Evolutionary conservation across 2,888 invertebrate genomes (phyloP).

Genomic region (Eremobia ochroleuca): DNA sequence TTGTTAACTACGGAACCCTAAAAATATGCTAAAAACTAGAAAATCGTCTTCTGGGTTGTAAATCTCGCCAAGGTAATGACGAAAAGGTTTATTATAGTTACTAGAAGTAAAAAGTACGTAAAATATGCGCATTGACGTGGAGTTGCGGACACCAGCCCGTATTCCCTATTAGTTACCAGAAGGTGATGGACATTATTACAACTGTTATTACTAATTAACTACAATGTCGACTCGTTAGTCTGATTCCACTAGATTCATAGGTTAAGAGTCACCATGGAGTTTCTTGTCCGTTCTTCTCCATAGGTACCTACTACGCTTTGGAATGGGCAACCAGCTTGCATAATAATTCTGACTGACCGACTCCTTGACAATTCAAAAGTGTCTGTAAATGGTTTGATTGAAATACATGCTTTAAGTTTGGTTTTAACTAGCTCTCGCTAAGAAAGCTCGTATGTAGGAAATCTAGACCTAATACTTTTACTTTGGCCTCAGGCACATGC

Average conservation of each 20-base stretch:
- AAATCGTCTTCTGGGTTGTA: neutral
- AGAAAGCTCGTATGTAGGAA: slow-evolving; percentile 16
- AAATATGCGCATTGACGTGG: too few relatives aligned
- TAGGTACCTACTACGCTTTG: neutral
- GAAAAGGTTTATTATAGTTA: slow-evolving; percentile 18
- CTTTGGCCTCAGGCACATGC: neutral
- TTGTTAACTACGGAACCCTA: too few relatives aligned
- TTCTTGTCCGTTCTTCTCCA: neutral
- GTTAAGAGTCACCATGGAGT: neutral
- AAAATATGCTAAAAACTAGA: too few relatives aligned
- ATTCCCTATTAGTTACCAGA: slow-evolving; percentile 12
- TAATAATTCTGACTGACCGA: neutral
- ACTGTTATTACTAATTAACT: neutral
- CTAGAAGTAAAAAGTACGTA: too few relatives aligned
- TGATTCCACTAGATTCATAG: neutral
- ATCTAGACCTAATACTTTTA: neutral
- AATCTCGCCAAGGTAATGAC: neutral
- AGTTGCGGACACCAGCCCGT: too few relatives aligned
- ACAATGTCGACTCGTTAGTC: neutral
- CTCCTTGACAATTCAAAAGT: neutral
- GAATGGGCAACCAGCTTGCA: neutral
- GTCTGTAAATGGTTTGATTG: neutral
- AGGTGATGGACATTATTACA: slow-evolving; percentile 12
- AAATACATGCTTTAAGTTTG: neutral
- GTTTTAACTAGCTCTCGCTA: neutral